phyloP scores from a whole-genome alignment of 2,113 vertebrate genomes.

The Tichodroma muraria region DNA sequence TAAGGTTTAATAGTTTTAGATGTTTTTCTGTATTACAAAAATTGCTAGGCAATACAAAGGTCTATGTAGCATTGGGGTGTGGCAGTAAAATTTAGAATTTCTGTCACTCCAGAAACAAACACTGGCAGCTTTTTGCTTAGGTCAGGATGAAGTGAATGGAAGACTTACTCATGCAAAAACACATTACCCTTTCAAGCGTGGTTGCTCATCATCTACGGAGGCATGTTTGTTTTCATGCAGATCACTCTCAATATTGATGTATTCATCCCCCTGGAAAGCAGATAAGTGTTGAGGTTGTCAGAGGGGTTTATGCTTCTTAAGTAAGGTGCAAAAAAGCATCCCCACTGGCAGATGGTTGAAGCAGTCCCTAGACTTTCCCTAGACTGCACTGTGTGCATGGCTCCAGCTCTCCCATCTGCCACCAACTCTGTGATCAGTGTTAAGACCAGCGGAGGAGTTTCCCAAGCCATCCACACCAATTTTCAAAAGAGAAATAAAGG shows the following conservation, averaged over 20 bases:
- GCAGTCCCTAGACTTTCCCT: not conserved
- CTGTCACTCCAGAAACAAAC: not conserved
- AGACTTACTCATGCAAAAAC: conserved; percentile 2
- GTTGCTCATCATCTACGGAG: not conserved
- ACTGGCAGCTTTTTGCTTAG: not conserved
- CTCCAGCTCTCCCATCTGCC: not conserved
- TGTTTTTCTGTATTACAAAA: not conserved
- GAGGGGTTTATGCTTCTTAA: not conserved
- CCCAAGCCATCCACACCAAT: not conserved
- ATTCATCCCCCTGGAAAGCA: conserved; percentile 62
- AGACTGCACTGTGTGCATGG: fast-evolving
- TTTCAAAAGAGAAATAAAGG: not conserved
- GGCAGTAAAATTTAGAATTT: not conserved
- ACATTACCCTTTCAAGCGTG: conserved; percentile 60
- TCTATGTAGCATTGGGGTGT: not conserved
- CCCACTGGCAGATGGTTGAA: not conserved
- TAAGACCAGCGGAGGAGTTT: not conserved
- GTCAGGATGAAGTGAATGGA: not conserved
- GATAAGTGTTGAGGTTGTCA: not conserved
- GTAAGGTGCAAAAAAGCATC: not conserved
- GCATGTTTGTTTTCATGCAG: not conserved
- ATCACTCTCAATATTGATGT: conserved; percentile 38
- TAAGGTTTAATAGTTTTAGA: not conserved
- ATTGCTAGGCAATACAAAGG: not conserved
- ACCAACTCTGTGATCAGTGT: not conserved